These are phyloP conservation scores for Acrocephalus scirpaceus DNA, from an alignment of 2,797 vertebrate species.

Conservation along the genomic window DNA sequence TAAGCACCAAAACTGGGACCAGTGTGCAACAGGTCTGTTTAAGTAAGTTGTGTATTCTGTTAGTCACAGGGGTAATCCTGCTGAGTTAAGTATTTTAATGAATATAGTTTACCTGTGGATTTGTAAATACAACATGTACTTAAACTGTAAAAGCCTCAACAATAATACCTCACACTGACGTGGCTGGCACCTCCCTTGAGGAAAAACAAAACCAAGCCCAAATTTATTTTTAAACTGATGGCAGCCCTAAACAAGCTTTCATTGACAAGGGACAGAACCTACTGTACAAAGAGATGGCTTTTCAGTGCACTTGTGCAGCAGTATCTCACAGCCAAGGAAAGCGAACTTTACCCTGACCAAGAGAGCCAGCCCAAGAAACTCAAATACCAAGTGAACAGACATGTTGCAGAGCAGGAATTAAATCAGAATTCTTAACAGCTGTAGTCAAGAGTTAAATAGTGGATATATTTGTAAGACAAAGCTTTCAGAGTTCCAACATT, in stretches of 20 bases:
- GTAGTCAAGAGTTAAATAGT: background rate
- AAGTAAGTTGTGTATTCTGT: background rate
- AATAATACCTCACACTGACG: background rate
- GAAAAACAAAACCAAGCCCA: background rate
- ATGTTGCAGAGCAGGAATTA: background rate
- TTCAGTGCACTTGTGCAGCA: background rate
- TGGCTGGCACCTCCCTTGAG: background rate
- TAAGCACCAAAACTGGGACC: background rate
- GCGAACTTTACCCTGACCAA: background rate
- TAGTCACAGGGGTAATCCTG: background rate
- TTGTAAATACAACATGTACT: background rate
- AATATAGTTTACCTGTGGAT: background rate
- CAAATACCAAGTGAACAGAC: background rate
- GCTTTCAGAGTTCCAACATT: background rate
- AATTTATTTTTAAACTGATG: background rate
- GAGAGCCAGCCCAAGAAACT: background rate
- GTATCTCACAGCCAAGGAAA: background rate
- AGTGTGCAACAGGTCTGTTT: background rate
- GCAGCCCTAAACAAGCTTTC: background rate
- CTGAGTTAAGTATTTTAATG: constrained; percentile 28
- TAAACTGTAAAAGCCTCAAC: background rate
- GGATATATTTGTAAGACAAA: background rate
- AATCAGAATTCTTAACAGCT: background rate
- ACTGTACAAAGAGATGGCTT: no score
- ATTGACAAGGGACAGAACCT: background rate